These are phyloP conservation scores for Chrysomela aeneicollis DNA, from an alignment of 2,888 invertebrate species.

Conservation along the genomic window DNA sequence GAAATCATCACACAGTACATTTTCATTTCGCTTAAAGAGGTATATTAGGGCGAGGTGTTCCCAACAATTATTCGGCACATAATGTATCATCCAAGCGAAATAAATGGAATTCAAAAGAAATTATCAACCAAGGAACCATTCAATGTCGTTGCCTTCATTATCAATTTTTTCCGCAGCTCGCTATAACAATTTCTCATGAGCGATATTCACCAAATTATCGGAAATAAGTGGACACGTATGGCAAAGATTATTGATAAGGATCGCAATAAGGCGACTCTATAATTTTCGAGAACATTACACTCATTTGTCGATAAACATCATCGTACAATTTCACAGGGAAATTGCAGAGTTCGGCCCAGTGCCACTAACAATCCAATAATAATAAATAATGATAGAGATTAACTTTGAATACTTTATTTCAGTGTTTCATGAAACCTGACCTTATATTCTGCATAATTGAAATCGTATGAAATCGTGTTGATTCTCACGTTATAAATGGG, in stretches of 20 bases:
- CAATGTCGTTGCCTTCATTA: slow-evolving; percentile 14
- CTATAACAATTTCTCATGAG: background rate
- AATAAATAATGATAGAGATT: slow-evolving; percentile 23
- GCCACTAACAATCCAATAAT: slow-evolving; percentile 22
- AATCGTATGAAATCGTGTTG: no score
- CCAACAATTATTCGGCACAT: no score
- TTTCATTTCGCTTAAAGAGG: no score
- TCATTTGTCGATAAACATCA: slow-evolving; percentile 22
- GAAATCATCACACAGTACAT: no score
- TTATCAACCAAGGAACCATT: background rate
- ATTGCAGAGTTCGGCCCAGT: slow-evolving; percentile 17
- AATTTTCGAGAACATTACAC: slow-evolving; percentile 18
- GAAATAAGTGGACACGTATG: slow-evolving; percentile 5
- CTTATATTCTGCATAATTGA: no score
- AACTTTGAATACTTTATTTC: no score
- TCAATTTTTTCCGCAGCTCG: slow-evolving; percentile 19
- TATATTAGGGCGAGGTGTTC: no score
- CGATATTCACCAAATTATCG: background rate
- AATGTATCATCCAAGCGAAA: no score
- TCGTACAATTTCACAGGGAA: slow-evolving; percentile 22
- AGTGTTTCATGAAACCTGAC: no score
- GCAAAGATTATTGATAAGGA: background rate
- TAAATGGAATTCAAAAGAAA: no score
- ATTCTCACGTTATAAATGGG: no score
- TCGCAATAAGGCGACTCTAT: slow-evolving; percentile 11